Conservation (phyloP, 2,113 vertebrate genomes). For the Melanocharis versteri region DNA sequence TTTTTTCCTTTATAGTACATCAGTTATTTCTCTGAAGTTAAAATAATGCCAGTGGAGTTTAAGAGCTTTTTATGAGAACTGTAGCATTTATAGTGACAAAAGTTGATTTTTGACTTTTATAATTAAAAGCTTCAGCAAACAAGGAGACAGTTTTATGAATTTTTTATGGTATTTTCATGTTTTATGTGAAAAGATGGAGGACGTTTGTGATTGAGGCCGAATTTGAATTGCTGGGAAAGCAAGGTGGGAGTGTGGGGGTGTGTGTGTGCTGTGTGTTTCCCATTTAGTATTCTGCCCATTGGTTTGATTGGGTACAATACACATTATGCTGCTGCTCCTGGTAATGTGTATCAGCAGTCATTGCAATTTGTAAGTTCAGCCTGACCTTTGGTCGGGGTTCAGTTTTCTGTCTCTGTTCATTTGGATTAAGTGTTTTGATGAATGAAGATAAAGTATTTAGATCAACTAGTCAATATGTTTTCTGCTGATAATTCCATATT, state of each 20-base stretch:
- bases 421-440: constrained; percentile 45
- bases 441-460: constrained; percentile 52
- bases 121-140: not conserved
- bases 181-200: not conserved
- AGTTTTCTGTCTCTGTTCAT: constrained; percentile 47
- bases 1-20: not conserved
- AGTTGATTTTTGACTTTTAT: not conserved
- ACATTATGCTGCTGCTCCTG: not conserved
- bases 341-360: not conserved
- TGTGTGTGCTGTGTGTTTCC: not conserved
- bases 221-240: not conserved
- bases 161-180: not conserved
- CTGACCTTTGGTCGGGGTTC: constrained; percentile 31
- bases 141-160: not conserved
- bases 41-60: not conserved
- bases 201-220: not conserved
- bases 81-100: not conserved
- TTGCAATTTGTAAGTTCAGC: constrained; percentile 28
- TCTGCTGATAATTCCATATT: constrained; percentile 58
- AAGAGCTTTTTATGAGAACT: not conserved
- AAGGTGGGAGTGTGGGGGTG: not conserved
- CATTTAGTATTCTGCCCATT: not conserved
- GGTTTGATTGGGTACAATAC: not conserved
- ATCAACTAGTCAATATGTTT: constrained; percentile 50
- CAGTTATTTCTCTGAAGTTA: not conserved